Base-by-base conservation (phyloP, 2,888 invertebrate species). In the Rotaria macrura region DNA sequence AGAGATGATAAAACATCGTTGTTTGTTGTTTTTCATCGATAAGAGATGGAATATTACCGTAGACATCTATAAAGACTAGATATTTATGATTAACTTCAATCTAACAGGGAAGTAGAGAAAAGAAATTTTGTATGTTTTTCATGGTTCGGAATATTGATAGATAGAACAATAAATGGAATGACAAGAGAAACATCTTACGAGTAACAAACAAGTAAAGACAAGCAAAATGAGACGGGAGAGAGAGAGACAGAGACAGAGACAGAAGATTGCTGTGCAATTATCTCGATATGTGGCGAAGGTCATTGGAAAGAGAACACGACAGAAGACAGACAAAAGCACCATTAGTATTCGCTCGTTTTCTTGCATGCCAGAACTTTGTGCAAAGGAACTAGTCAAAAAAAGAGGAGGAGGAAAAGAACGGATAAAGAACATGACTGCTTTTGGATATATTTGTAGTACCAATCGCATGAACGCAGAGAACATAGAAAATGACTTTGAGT, bases 251-350 rank as follows among this genome's bases (percentile, higher is more conserved):
- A 65, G 17, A 10, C 17, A 65, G 17, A 65, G 20, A 34, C 14
- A 65, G 34, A 65, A 29, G 65, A 65, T 65, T 65, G 65, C 65
- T 65, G 29, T 65, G 65, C 65, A 65, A 65, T 65, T 65, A 65
- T 65, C 65, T 65, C 65, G 65, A 65, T 65, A 65, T 65, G 29
- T 65, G 65, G 17, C 65, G 65, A 65, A 65, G 65, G 65, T 34
- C 65, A 65, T 34, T 65, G 65, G 65, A 65, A 65, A 65, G 34
- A 65, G 65, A 65, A 65, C 65, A 65, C 65, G 65, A 65, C 65
- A 34, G 34, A 65, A 65, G 34, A 65, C 65, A 65, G 65, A 65
- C 65, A 65, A 65, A 65, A 65, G 65, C 65, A 65, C 65, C 29
- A 65, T 6, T 17, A 34, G 29, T 65, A 65, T 65, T 65, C 14